Evolutionary conservation across 2,888 invertebrate genomes (phyloP), one percentile per base, ranked within the genome.

Genomic region (Chrysolina americana): DNA sequence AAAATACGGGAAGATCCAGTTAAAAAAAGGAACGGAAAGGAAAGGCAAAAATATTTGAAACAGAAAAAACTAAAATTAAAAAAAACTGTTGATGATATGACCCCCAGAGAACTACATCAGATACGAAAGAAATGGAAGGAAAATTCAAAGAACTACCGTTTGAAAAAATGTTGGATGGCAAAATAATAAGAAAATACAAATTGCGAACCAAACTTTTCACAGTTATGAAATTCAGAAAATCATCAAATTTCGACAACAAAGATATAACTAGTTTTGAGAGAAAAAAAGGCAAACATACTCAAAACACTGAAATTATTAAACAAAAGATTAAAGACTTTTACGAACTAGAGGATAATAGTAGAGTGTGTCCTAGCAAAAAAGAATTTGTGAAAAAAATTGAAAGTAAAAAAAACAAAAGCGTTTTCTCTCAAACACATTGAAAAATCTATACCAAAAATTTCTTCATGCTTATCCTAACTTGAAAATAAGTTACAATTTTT

Each of bases 301-400:
- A 50, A 17, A 50, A 10, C n/a, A n/a, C n/a, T n/a, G n/a, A n/a
- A n/a, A n/a, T n/a, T n/a, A 50, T 17, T n/a, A 50, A 4, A n/a
- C 50, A 50, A 19, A 50, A 19, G n/a, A 9, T 50, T 50, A 44
- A 44, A 44, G 44, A 44, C 44, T 50, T 50, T 50, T 50, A 50
- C n/a, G 50, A 50, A 44, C 44, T 44, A 10, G 50, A 50, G n/a
- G 50, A 50, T 17, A 50, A 50, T 50, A 17, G 17, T 17, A 50
- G 17, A 50, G 50, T 50, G n/a, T 50, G n/a, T n/a, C n/a, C n/a
- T n/a, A n/a, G n/a, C n/a, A n/a, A n/a, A n/a, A n/a, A n/a, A n/a
- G n/a, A n/a, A 17, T n/a, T 17, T 17, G 17, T 17, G 50, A 5
- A 50, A 50, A 17, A 50, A 50, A 17, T 17, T 17, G 8, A 6